Evolutionary conservation across 2,888 invertebrate species (phyloP).

Genomic region (Acanthoscelides obtectus): DNA sequence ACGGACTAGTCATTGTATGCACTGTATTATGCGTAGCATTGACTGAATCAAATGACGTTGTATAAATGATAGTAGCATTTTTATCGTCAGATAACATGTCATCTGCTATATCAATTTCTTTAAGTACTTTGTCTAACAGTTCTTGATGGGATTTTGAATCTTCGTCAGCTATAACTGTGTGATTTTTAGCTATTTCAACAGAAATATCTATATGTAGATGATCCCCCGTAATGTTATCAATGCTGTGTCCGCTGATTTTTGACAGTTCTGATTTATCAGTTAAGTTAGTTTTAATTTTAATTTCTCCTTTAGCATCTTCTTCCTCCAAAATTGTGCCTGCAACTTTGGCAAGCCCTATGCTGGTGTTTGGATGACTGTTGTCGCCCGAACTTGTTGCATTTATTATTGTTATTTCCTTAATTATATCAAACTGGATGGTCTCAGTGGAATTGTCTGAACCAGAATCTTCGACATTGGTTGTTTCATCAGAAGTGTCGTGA

Average conservation of each 20-base stretch:
- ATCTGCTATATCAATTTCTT: not conserved
- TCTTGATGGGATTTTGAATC: not conserved
- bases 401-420: not conserved
- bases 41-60: not conserved
- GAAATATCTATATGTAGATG: not conserved
- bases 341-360: not conserved
- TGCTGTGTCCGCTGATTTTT: too few species aligned
- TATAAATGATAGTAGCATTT: not conserved
- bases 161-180: not conserved
- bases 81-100: not conserved
- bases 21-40: not conserved
- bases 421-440: not conserved
- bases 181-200: not conserved
- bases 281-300: not conserved
- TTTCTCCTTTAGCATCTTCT: not conserved
- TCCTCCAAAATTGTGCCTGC: not conserved
- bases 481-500: not conserved
- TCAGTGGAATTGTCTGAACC: not conserved
- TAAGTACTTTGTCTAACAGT: not conserved
- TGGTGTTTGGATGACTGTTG: not conserved
- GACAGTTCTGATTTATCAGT: not conserved
- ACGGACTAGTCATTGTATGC: not conserved
- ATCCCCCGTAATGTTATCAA: too few species aligned
- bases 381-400: not conserved
- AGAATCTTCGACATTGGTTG: not conserved